Evolutionary conservation across 1,140 invertebrate species (phyloP), one percentile per base, ranked within the genome.

Genomic region (Macrobrachium rosenbergii): DNA sequence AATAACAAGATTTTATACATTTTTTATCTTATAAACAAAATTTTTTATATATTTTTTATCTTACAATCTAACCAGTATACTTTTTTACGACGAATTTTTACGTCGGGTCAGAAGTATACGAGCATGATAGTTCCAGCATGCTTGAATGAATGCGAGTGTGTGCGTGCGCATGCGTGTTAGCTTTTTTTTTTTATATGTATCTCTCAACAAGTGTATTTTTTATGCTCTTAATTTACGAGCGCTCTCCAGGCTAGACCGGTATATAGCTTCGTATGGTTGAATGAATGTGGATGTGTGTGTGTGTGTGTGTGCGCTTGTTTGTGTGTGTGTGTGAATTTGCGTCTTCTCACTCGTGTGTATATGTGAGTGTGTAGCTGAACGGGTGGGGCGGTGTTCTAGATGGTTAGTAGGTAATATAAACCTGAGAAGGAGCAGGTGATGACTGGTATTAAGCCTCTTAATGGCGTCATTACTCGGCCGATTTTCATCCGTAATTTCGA

Each of bases 61-160:
- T 37, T 37, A 37, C 3, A 37, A 37, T 37, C 28, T 37, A 37
- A 37, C 28, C 28, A 37, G 28, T 37, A 37, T 37, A 37, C 28
- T 37, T 37, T n/a, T 37, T 37, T 37, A 73, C n/a, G n/a, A 37
- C 37, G 69, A 2, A 2, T 73, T 12, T 73, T 37, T 37, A 28
- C n/a, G 69, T 23, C 64, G 2, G 14, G n/a, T 63, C 11, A 23
- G 78, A 37, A n/a, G 17, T n/a, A 11, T 60, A 62, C 23, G 45
- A 60, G 23, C 12, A 19, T 58, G 67, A n/a, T 16, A 43, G 60
- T n/a, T 45, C 37, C 45, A 19, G 69, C 62, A 58, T 59, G 69
- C 59, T 43, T 28, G 11, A n/a, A 59, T 83, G 82, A 75, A 52
- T 73, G 69, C 60, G 67, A 52, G 82, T 60, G 73, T 63, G 72